Base-by-base conservation (phyloP, 2,888 invertebrate species). In the Cataglyphis cursor region DNA sequence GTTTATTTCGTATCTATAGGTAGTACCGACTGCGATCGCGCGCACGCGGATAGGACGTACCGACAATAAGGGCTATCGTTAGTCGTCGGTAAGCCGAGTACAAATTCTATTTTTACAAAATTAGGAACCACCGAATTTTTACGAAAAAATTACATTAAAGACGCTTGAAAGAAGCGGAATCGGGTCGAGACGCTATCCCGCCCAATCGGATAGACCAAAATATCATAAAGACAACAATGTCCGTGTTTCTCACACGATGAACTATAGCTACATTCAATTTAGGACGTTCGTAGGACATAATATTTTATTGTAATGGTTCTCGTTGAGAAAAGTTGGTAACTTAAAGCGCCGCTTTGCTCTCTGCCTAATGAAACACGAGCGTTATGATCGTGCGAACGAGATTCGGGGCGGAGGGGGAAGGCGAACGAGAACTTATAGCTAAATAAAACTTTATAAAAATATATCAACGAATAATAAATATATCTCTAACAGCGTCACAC, bases 401-500 rank as follows among this genome's bases (percentile, higher is more conserved):
- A 84, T 87, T 65, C 80, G 21, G 35, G 41, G 1, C 65, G 84
- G 44, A 1, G 24, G 81, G 84, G 83, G 82, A 88, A 85, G 87
- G 87, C 86, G 88, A 91, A 92, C 87, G 88, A 91, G 90, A 90
- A 91, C 90, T 87, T 91, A 90, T 88, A 90, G 90, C 92, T 92
- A 94, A 94, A 94, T 94, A 93, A 94, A 93, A 94, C 91, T 93
- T 94, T 94, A 94, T 93, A 94, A 94, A 94, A 94, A 94, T 94
- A 94, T 94, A 94, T 94, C 92, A 94, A 94, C 94, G 93, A 94
- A 94, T 94, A 92, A 93, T 94, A 93, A 94, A 93, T 94, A 93
- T 93, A 93, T 94, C 93, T 94, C 93, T 94, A 94, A 93, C 93
- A 94, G 90, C 89, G 87, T 88, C 88, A 89, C 87, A 90, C 88